Base-by-base conservation (phyloP, 35 echinoderm and acorn worm genomes). In the Holothuria glaberrima region DNA sequence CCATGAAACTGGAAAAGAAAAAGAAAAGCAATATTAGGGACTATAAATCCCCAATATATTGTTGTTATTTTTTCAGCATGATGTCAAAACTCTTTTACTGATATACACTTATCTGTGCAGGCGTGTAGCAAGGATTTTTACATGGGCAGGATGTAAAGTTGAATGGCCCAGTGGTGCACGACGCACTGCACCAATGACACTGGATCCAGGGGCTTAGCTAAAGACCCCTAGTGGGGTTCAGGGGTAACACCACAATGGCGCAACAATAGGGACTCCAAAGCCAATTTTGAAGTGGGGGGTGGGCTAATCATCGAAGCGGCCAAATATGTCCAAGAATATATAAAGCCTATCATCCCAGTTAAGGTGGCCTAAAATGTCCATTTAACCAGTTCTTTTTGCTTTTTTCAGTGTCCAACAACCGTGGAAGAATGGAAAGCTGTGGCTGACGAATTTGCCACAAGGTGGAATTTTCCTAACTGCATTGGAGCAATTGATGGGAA, bases 391-490 rank as follows among this genome's bases (percentile, higher is more conserved):
- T 66, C 3, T 66, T 66, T 36, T 76, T 83, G 1, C 36, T 83
- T 5, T 83, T 56, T 83, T 24, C 79, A 83, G 6, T 41, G 75
- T 58, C 78, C 69, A 17, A 66, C 33, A 20, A 88, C 31, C 50
- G 52, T 45, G 25, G 29, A 61, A 25, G 83, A 92, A 75, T 93
- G 91, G 91, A 80, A 68, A 80, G 44, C 10, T 28, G 74, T 93
- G 33, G 52, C 91, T 2, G 77, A 48, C 14, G 24, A 54, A 33
- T 93, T 88, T 76, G 41, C 59, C 18, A 26, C 59, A 17, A 78
- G 58, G 26, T 93, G 91, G 86, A 93, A 93, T 63, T 88, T 93
- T 48, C 86, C 91, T 20, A 88, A 88, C 44, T 93, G 91, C 75
- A 33, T 89, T 7, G 84, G 86, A 52, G 86, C 86, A 29, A 20